Base-by-base conservation (phyloP, 2,797 vertebrate genomes). In the Sebastiscus albofasciatus region DNA sequence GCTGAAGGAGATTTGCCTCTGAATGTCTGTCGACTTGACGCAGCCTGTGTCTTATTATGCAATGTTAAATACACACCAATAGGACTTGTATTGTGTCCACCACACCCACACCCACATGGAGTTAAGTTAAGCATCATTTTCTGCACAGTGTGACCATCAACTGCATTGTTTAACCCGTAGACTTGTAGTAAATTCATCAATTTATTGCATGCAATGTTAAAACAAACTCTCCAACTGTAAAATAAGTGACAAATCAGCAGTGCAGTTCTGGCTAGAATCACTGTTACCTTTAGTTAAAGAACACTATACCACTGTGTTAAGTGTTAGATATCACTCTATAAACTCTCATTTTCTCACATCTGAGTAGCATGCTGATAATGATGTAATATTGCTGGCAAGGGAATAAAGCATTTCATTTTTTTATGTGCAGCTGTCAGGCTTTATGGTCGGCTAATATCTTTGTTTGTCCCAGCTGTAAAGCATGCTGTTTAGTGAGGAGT, bases 401-500 rank as follows among this genome's bases (percentile, higher is more conserved):
- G 77, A 87, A 81, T 81, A 58, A 11, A 81, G 11, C 60, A 64
- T 71, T 79, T 69, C 0, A 42, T 13, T 75, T 75, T 75, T 82
- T 75, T 55, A 69, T 73, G 72, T 74, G 80, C 75, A 77, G 49
- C 75, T 80, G 72, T 83, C 52, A 79, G 73, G 80, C 56, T 85
- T 92, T 79, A 77, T 49, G 49, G 34, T 60, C 56, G 5, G 72
- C 56, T 76, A 61, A 85, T 73, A 60, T 84, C 79, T 85, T 79
- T 72, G 71, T 82, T 84, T 65, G 86, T 54, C 72, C 29, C 82
- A 85, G 79, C 85, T 88, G 80, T 73, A 85, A 80, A 78, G 72
- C 78, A 27, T 80, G 83, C 83, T 85, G 83, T 77, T 86, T 31
- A 36, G 71, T 75, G 72, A 87, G 88, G 90, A 89, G 87, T 85